phyloP scores from a whole-genome alignment of 2,113 vertebrate species.

The Pelobates fuscus region DNA sequence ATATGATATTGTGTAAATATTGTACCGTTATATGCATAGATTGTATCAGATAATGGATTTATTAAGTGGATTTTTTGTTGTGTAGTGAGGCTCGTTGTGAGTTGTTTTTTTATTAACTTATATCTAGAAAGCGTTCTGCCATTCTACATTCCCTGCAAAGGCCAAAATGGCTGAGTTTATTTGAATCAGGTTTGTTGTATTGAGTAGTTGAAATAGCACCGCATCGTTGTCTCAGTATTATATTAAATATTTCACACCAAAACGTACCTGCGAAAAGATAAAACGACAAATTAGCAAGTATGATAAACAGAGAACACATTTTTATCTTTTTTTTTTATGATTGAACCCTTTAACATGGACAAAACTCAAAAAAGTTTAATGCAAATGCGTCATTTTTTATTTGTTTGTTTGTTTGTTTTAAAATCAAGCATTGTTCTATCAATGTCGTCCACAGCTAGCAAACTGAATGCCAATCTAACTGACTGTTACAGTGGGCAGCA shows the following conservation, averaged over 20 bases:
- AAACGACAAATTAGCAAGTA: constrained; percentile 14
- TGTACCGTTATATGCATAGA: too few relatives aligned
- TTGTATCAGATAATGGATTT: too few relatives aligned
- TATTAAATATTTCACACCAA: constrained; percentile 4
- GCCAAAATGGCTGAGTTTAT: constrained; percentile 57
- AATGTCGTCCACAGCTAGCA: constrained; percentile 75
- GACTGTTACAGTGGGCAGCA: constrained; percentile 83
- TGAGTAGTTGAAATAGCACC: constrained; percentile 56
- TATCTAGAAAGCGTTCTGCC: constrained; percentile 65
- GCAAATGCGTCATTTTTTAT: constrained; percentile 61
- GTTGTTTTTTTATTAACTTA: too few relatives aligned
- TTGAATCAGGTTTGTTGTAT: constrained; percentile 55
- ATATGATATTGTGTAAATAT: too few relatives aligned
- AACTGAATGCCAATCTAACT: constrained; percentile 80
- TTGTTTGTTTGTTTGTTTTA: too few relatives aligned
- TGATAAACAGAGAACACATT: not conserved
- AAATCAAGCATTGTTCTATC: too few relatives aligned
- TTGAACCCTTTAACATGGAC: constrained; percentile 33
- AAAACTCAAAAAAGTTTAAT: constrained; percentile 29
- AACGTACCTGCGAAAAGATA: constrained; percentile 3
- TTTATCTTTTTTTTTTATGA: constrained; percentile 13
- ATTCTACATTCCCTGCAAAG: constrained; percentile 65
- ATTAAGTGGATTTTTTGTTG: too few relatives aligned
- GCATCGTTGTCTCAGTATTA: constrained; percentile 49
- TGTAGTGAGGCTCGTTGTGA: too few relatives aligned